phyloP scores from a whole-genome alignment of 2,888 invertebrate species.

The Eucriotettix oculatus region DNA sequence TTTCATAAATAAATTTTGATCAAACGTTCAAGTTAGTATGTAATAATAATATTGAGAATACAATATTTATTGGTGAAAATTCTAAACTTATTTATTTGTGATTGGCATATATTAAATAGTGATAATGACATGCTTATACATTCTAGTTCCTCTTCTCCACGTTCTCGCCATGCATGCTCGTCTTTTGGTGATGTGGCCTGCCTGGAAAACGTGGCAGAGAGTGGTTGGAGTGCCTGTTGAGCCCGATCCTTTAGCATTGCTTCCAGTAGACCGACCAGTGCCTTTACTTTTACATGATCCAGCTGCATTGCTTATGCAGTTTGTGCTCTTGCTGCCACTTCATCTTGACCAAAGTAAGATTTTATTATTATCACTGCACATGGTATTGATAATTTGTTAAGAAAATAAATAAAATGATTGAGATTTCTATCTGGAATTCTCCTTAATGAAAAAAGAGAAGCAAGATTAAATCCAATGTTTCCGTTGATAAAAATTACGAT shows the following conservation, averaged over 20 bases:
- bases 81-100: neutral
- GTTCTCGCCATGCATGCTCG: constrained; percentile 76
- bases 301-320: constrained; percentile 67
- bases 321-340: constrained; percentile 68
- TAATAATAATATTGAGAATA: neutral
- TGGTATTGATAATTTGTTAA: too few relatives aligned
- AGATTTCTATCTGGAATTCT: too few relatives aligned
- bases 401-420: too few relatives aligned
- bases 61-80: neutral
- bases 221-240: constrained; percentile 29
- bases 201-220: constrained; percentile 38
- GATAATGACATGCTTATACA: neutral
- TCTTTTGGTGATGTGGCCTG: constrained; percentile 43
- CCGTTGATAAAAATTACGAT: too few relatives aligned
- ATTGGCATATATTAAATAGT: neutral
- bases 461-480: too few relatives aligned
- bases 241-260: constrained; percentile 23
- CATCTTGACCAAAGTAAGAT: constrained; percentile 71
- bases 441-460: too few relatives aligned
- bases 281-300: constrained; percentile 80
- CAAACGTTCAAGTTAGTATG: neutral
- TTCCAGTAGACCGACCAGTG: constrained; percentile 37
- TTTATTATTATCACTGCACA: neutral
- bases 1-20: neutral
- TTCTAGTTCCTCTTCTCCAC: constrained; percentile 66